Base-by-base conservation (phyloP, 2,888 invertebrate species). In the Macaria notata region DNA sequence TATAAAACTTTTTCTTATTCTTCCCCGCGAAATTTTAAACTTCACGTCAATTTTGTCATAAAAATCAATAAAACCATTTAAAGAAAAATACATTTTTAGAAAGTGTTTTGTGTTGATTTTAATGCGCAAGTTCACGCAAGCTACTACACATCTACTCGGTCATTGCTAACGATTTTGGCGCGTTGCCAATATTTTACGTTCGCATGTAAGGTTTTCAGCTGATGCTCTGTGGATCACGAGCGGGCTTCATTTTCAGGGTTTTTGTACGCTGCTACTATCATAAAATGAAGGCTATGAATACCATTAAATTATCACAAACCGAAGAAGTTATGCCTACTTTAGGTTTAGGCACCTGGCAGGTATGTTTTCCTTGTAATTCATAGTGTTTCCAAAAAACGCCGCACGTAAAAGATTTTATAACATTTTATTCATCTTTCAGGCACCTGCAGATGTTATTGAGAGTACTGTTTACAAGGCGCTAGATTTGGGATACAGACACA, bases 301-400 rank as follows among this genome's bases (percentile, higher is more conserved):
- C 73, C 62, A 75, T 92, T 49, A 85, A 73, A 63, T 78, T 93
- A 60, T 84, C 86, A 49, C 88, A 87, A 70, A 86, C 89, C 3
- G 76, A 79, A 41, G 93, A 92, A 74, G 79, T 92, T 65, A 95
- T 95, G 93, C 95, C 95, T n/a, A 88, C 93, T 42, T 79, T 95
- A 48, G 95, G 95, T 31, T 85, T 95, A 68, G 95, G 95, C 49
- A 95, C 95, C 42, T 95, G 95, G 95, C 94, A 94, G 92, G 94
- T 94, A 75, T 47, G 48, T 38, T 8, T 31, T 3, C 9, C 1
- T 9, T 9, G 31, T 47, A 39, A 39, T 48, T 31, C 9, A 8
- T 48, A 4, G 9, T 41, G n/a, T 19, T 19, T 2, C 8, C 4
- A 41, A 41, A 41, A 8, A 41, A 8, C 9, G n/a, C 9, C 8